phyloP scores from a whole-genome alignment of 1,140 invertebrate genomes.

The Drosophila arizonae region DNA sequence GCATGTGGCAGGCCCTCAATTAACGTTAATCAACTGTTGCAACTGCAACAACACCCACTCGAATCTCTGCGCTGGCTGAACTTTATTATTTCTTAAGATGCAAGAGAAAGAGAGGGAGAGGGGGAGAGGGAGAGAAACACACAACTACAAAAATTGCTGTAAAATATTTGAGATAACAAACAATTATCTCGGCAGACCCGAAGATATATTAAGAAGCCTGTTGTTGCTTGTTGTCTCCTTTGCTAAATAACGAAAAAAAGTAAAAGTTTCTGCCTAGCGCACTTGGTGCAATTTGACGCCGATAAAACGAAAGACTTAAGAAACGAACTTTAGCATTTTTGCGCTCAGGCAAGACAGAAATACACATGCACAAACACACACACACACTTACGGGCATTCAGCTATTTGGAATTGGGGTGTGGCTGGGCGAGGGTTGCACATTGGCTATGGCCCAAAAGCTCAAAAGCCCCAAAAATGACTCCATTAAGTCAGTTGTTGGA shows the following conservation, averaged over 20 bases:
- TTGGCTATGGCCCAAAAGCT: conserved; percentile 19
- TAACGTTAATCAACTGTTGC: conserved; percentile 33
- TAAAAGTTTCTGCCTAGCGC: conserved; percentile 44
- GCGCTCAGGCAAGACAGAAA: conserved; percentile 10
- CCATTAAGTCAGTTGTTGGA: conserved; percentile 55
- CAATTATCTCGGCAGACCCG: conserved; percentile 54
- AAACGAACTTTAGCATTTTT: conserved; percentile 71
- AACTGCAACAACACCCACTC: conserved; percentile 19
- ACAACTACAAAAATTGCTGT: conserved; percentile 15
- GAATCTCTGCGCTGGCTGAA: conserved; percentile 13
- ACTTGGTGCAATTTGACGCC: conserved; percentile 57
- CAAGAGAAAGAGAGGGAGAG: background rate
- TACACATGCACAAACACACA: conserved; percentile 1
- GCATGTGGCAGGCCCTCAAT: conserved; percentile 29
- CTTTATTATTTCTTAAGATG: conserved; percentile 19
- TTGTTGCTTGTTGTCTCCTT: conserved; percentile 14
- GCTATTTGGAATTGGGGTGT: conserved; percentile 10
- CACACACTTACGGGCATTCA: background rate
- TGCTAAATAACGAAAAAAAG: conserved; percentile 36
- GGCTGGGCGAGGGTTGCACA: background rate
- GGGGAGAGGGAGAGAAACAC: background rate
- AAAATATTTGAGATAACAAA: conserved; percentile 66
- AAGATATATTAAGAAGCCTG: conserved; percentile 31
- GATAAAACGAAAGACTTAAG: conserved; percentile 69
- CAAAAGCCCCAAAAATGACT: conserved; percentile 51